Evolutionary conservation across 2,888 invertebrate genomes (phyloP).

Genomic region (Melieria omissa): DNA sequence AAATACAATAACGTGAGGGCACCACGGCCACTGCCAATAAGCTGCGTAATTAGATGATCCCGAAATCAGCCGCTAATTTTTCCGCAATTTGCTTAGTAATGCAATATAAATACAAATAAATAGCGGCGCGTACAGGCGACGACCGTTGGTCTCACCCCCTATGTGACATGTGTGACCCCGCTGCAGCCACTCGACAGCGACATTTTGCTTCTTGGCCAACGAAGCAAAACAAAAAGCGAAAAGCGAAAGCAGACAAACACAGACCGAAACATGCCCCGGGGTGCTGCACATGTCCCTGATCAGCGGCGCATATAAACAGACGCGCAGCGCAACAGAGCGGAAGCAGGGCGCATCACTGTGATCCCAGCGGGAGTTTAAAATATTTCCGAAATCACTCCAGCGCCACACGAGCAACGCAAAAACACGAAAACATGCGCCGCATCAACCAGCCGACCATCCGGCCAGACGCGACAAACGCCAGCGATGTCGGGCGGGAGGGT

Average conservation of each 20-base stretch:
- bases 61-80: conserved; percentile 69
- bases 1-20: background rate
- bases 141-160: background rate
- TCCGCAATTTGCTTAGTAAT: conserved; percentile 68
- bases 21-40: conserved; percentile 11
- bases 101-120: conserved; percentile 62
- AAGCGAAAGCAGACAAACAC: background rate
- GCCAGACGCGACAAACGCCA: background rate
- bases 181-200: conserved; percentile 2
- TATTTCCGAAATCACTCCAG: conserved; percentile 57
- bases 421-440: background rate
- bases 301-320: conserved; percentile 29
- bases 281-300: conserved; percentile 62
- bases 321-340: conserved; percentile 34
- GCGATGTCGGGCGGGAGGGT: conserved; percentile 16
- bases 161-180: too few relatives aligned
- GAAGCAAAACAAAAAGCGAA: too few relatives aligned
- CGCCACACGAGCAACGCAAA: conserved; percentile 29
- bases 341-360: conserved; percentile 47
- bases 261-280: conserved; percentile 51
- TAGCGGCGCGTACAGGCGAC: conserved; percentile 23
- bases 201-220: conserved; percentile 3
- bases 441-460: background rate
- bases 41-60: conserved; percentile 65
- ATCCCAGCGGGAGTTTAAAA: conserved; percentile 61